Conservation (phyloP, 2,797 vertebrate genomes). For the Falco biarmicus region DNA sequence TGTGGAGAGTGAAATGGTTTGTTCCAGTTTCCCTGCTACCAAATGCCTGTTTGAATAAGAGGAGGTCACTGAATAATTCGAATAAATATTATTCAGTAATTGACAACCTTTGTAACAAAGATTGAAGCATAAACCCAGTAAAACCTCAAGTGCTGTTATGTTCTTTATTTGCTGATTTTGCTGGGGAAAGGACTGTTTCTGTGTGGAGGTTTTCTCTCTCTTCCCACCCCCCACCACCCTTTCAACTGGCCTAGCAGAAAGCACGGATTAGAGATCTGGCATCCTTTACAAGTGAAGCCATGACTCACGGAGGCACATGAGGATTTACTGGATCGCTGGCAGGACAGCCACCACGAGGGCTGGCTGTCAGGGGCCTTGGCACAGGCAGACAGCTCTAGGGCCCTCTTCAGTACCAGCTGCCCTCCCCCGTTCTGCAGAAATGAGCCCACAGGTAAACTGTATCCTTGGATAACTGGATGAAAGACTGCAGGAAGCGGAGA, state of each 20-base stretch:
- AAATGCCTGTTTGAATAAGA: constrained; percentile 29
- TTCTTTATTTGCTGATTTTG: neutral
- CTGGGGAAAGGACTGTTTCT: neutral
- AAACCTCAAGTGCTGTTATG: neutral
- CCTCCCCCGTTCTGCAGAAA: neutral
- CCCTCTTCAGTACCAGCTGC: neutral
- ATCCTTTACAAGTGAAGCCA: neutral
- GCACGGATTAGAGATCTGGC: neutral
- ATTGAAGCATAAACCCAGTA: neutral
- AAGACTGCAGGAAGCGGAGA: neutral
- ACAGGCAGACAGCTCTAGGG: neutral
- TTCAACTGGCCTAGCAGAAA: neutral
- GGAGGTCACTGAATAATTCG: constrained; percentile 20
- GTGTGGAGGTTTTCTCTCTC: neutral
- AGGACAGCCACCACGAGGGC: neutral
- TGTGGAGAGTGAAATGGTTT: neutral
- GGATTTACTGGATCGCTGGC: neutral
- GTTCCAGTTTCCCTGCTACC: neutral
- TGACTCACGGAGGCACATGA: neutral
- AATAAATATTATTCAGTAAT: constrained; percentile 10
- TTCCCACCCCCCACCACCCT: neutral
- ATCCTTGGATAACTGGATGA: neutral
- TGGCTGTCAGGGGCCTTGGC: neutral
- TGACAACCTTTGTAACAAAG: neutral
- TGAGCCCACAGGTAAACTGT: fast-evolving